A percentile compares a stretch with the other conserved stretches of the same genome.
Conservation (phyloP, 2,113 vertebrate species). For the Semicossyphus pulcher region DNA sequence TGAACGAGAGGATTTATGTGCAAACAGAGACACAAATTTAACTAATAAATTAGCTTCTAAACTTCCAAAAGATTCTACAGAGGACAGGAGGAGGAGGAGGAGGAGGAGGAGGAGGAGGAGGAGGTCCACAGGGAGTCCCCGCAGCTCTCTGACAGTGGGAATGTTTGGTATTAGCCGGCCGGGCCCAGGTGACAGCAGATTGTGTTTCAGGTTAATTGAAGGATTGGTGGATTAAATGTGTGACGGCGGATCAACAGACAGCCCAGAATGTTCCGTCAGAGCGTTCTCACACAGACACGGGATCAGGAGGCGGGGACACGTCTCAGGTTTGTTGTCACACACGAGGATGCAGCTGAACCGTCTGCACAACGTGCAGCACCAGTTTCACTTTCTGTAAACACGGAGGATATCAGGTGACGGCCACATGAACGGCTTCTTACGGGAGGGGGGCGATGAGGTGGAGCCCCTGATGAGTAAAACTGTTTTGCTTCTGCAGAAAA, state of each 20-base stretch:
- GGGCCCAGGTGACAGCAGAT: conserved; percentile 55
- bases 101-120: background rate
- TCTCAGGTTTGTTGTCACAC: conserved; percentile 12
- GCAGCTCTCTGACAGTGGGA: conserved; percentile 27
- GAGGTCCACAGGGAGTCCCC: conserved; percentile 16
- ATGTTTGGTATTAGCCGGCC: conserved; percentile 24
- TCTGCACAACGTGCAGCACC: background rate
- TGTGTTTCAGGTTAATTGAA: conserved; percentile 68
- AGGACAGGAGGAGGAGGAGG: background rate
- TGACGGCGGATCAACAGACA: conserved; percentile 41
- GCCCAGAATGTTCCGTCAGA: conserved; percentile 2
- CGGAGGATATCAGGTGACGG: background rate
- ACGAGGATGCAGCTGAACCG: background rate
- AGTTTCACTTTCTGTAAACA: conserved; percentile 1
- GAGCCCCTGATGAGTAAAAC: too few species aligned
- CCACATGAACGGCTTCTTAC: background rate
- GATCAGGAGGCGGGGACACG: background rate
- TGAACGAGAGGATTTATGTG: background rate
- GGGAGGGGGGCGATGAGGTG: background rate
- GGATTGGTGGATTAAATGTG: conserved; percentile 47
- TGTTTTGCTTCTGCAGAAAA: too few species aligned
- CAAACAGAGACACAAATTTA: too few species aligned
- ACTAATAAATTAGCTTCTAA: too few species aligned
- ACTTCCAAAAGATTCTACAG: background rate
- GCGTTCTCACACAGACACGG: background rate